phyloP scores from a whole-genome alignment of 2,888 invertebrate genomes.

The Caenorhabditis sp. region DNA sequence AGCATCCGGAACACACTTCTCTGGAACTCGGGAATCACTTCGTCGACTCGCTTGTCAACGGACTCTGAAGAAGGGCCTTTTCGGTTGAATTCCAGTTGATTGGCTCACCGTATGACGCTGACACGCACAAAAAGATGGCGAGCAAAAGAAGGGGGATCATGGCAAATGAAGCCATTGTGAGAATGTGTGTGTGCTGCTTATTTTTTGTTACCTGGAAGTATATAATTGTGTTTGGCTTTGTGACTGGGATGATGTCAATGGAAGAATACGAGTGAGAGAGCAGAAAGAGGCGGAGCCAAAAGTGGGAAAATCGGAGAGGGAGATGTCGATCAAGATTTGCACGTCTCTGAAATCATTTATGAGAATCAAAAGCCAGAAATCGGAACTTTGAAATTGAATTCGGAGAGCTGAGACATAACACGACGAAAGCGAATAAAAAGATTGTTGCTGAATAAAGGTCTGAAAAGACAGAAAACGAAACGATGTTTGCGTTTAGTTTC shows the following conservation, averaged over 20 bases:
- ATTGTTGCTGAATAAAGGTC: too few relatives aligned
- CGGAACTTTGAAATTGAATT: too few relatives aligned
- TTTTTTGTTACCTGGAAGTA: conserved; percentile 28
- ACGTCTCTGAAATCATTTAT: conserved; percentile 3
- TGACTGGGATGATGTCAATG: conserved; percentile 11
- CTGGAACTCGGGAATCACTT: conserved; percentile 33
- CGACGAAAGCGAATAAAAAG: too few relatives aligned
- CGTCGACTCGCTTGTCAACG: conserved; percentile 29
- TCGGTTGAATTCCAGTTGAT: background rate
- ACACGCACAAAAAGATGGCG: conserved; percentile 22
- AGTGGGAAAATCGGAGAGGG: background rate
- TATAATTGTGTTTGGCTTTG: conserved; percentile 32
- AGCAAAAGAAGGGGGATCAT: conserved; percentile 22
- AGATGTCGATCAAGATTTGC: background rate
- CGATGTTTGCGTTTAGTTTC: too few relatives aligned
- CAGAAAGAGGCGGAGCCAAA: conserved; percentile 18
- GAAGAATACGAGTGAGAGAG: conserved; percentile 2
- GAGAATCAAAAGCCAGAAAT: background rate
- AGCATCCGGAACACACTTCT: conserved; percentile 29
- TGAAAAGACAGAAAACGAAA: too few relatives aligned
- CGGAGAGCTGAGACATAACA: too few relatives aligned
- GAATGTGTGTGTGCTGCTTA: background rate
- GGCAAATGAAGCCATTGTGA: conserved; percentile 34
- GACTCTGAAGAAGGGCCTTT: conserved; percentile 16
- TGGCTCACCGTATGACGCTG: conserved; percentile 30